These are phyloP conservation scores for Pseudochirops corinnae DNA, from an alignment of 2,797 vertebrate genomes.

Conservation along the genomic window DNA sequence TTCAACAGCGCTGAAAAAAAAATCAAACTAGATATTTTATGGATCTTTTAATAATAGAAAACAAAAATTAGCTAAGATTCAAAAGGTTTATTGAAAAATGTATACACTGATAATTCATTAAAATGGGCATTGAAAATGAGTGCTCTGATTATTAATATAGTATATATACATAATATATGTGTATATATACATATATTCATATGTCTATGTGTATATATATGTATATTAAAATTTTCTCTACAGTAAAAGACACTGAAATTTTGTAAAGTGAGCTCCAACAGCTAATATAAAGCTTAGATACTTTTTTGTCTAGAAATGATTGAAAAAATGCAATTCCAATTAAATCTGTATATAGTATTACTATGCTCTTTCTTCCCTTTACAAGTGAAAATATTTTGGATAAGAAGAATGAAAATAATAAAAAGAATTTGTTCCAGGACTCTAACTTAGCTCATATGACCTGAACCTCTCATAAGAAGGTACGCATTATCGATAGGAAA, in stretches of 20 bases:
- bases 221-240: background rate
- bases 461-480: conserved; percentile 7
- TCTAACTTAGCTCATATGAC: conserved; percentile 34
- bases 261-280: conserved; percentile 14
- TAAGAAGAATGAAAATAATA: conserved; percentile 15
- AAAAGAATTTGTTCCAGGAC: conserved; percentile 41
- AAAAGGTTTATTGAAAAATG: conserved; percentile 52
- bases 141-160: conserved; percentile 30
- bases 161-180: background rate
- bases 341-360: background rate
- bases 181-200: too few species aligned
- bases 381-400: conserved; percentile 34
- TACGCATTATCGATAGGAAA: background rate
- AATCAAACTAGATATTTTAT: conserved; percentile 26
- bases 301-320: conserved; percentile 44
- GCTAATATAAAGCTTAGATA: background rate
- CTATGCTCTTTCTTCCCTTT: conserved; percentile 34
- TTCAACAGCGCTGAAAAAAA: background rate
- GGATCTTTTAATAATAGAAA: conserved; percentile 37
- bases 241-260: conserved; percentile 13
- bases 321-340: conserved; percentile 28
- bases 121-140: conserved; percentile 55
- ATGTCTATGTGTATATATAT: background rate
- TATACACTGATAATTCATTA: conserved; percentile 5
- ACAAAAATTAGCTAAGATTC: conserved; percentile 11